Evolutionary conservation across 1,140 invertebrate species (phyloP).

Genomic region (Ptiloglossa arizonensis): DNA sequence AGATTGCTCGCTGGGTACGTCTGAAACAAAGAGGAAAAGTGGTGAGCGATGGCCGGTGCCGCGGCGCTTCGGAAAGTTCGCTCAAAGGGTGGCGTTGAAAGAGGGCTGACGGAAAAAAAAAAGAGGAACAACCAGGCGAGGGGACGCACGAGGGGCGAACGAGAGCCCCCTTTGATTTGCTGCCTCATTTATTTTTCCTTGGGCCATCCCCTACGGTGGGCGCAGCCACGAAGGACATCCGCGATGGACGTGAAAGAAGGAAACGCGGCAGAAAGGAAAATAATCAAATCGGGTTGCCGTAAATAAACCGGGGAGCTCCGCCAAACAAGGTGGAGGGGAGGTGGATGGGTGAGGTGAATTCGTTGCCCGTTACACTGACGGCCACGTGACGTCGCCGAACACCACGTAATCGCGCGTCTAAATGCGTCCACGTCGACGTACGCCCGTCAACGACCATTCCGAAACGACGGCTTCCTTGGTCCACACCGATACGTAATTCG

Average conservation of each 20-base stretch:
- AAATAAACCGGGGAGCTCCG: conserved; percentile 8
- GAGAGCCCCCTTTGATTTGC: conserved; percentile 23
- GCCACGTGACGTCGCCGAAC: conserved; percentile 23
- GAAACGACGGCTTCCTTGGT: not conserved
- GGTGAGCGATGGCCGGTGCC: not conserved
- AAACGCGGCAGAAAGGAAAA: conserved; percentile 24
- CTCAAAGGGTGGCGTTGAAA: conserved; percentile 13
- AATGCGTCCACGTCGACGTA: conserved; percentile 48
- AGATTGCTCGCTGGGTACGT: conserved; percentile 88
- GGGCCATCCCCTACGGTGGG: not conserved
- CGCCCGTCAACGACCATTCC: not conserved
- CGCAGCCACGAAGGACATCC: not conserved
- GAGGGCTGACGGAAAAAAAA: not conserved
- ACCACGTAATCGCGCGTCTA: conserved; percentile 43
- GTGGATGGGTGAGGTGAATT: conserved; percentile 28
- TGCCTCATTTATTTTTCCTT: conserved; percentile 39
- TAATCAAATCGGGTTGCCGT: not conserved
- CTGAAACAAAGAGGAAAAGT: conserved; percentile 80
- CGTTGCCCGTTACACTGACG: conserved; percentile 18
- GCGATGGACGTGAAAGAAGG: not conserved
- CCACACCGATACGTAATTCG: not conserved
- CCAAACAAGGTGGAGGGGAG: not conserved
- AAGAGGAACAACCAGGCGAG: not conserved
- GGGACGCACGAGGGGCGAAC: not conserved
- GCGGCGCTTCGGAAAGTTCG: not conserved